Percentiles rank a stretch among this genome's conserved stretches.
Conservation (phyloP, 2,113 vertebrate genomes). For the Aspiorhynchus laticeps region DNA sequence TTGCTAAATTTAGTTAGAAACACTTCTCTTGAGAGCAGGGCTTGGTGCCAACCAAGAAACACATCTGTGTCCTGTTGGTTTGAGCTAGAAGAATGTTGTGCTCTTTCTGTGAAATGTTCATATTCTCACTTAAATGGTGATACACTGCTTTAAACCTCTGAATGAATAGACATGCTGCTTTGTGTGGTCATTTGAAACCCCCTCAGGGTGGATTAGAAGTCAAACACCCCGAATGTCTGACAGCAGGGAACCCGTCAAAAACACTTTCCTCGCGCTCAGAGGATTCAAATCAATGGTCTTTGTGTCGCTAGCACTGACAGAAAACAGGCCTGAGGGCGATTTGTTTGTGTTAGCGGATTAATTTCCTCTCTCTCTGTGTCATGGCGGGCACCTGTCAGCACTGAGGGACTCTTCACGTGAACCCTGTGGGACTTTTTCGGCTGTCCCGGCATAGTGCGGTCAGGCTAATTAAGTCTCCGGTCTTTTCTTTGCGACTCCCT, state of each 20-base stretch:
- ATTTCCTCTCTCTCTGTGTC: conserved; percentile 49
- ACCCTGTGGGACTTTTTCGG: conserved; percentile 44
- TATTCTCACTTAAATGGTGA: conserved; percentile 15
- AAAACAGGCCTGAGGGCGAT: conserved; percentile 45
- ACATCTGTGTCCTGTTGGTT: conserved; percentile 11
- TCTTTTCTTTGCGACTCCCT: conserved; percentile 21
- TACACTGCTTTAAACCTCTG: background rate
- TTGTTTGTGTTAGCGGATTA: conserved; percentile 50
- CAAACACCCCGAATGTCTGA: conserved; percentile 38
- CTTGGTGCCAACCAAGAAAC: conserved; percentile 8
- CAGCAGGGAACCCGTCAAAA: conserved; percentile 32
- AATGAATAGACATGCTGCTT: conserved; percentile 3
- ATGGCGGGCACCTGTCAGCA: conserved; percentile 58
- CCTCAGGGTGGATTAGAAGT: conserved; percentile 39
- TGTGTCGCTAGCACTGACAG: conserved; percentile 26
- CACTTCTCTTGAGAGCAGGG: conserved; percentile 14
- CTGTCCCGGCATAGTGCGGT: conserved; percentile 36
- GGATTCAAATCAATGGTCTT: conserved; percentile 52
- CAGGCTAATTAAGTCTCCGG: conserved; percentile 54
- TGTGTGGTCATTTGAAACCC: conserved; percentile 39
- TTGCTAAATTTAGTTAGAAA: conserved; percentile 14
- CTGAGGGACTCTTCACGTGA: conserved; percentile 47
- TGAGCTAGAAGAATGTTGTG: background rate
- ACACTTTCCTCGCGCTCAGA: conserved; percentile 19
- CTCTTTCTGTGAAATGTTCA: background rate